These are phyloP conservation scores for Drosophila picticornis DNA, from an alignment of 2,888 invertebrate genomes.

Conservation along the genomic window DNA sequence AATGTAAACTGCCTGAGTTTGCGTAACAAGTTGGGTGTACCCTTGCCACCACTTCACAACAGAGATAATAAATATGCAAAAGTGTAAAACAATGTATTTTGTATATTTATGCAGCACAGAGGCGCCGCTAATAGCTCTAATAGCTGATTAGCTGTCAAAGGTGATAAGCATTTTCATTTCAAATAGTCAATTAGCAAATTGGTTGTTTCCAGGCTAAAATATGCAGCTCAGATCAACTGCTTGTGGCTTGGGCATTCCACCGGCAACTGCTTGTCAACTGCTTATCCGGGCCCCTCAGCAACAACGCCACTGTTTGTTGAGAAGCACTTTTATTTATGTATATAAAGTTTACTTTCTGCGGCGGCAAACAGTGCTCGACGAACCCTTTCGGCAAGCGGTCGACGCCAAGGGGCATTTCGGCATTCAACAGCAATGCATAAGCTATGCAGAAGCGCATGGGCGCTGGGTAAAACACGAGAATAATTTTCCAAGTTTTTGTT, in stretches of 20 bases:
- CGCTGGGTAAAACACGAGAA: constrained; percentile 48
- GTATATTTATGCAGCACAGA: constrained; percentile 27
- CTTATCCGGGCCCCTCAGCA: not conserved
- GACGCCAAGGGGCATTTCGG: constrained; percentile 12
- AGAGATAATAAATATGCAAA: constrained; percentile 35
- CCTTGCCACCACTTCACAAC: not conserved
- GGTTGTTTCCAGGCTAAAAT: not conserved
- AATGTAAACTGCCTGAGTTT: not conserved
- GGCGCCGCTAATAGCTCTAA: constrained; percentile 6
- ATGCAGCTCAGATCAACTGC: not conserved
- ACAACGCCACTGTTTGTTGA: constrained; percentile 35
- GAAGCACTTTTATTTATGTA: constrained; percentile 27
- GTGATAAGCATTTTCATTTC: not conserved
- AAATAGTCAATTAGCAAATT: not conserved
- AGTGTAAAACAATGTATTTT: not conserved
- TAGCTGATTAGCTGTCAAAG: not conserved
- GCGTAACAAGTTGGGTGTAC: not conserved
- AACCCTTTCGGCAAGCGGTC: constrained; percentile 28
- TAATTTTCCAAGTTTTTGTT: not conserved
- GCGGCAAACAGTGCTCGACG: constrained; percentile 32
- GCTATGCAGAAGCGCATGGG: constrained; percentile 40
- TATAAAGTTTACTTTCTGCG: constrained; percentile 34
- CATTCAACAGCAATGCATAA: constrained; percentile 48
- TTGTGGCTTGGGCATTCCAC: not conserved
- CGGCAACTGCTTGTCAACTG: not conserved